Evolutionary conservation across 2,797 vertebrate species (phyloP).

Genomic region (Parauchenoglanis ngamensis): DNA sequence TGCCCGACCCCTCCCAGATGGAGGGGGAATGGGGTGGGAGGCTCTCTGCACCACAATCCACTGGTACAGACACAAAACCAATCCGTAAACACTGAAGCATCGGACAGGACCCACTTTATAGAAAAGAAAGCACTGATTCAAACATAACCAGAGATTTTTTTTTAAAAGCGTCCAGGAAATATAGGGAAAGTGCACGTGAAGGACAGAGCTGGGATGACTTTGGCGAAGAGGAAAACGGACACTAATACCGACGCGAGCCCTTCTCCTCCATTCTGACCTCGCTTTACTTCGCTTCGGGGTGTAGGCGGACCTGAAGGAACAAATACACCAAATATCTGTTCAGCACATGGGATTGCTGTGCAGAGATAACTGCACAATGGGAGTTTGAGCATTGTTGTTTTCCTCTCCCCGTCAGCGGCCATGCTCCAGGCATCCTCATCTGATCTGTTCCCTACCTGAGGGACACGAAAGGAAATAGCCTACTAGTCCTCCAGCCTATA

Average conservation of each 20-base stretch:
- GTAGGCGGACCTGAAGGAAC: conserved; percentile 1
- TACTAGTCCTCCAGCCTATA: neutral
- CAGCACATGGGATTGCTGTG: conserved; percentile 7
- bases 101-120: conserved; percentile 38
- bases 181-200: conserved; percentile 1
- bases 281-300: conserved; percentile 22
- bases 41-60: conserved; percentile 28
- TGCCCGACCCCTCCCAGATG: conserved; percentile 55
- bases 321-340: neutral
- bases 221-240: conserved; percentile 42
- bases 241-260: conserved; percentile 44
- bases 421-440: conserved; percentile 69
- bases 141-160: neutral
- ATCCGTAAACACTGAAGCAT: conserved; percentile 43
- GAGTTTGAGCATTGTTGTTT: conserved; percentile 57
- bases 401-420: conserved; percentile 55
- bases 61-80: conserved; percentile 3
- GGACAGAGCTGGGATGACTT: conserved; percentile 28
- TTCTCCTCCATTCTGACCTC: conserved; percentile 54
- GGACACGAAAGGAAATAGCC: conserved; percentile 20
- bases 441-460: conserved; percentile 59
- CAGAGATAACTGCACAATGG: conserved; percentile 38
- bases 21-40: conserved; percentile 21
- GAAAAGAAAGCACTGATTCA: neutral
- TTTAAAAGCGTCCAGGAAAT: neutral